Base-by-base conservation (phyloP, 2,888 invertebrate species). In the Ennomos erosarius region DNA sequence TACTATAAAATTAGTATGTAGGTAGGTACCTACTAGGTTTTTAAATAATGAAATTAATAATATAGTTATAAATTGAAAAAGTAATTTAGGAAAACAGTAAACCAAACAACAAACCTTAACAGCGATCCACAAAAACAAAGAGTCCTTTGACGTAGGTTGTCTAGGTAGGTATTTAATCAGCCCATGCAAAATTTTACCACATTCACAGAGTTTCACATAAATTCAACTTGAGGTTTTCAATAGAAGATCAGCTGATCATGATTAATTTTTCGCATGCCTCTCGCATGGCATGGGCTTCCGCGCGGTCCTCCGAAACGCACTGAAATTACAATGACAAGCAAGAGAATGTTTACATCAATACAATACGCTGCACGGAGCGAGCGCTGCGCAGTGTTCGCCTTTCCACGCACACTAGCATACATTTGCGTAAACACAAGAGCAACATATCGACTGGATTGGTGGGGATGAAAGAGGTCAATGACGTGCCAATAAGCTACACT, bases 301-400 rank as follows among this genome's bases (percentile, higher is more conserved):
- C 81, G 78, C 82, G 78, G 76, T 81, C 79, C 74, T 81, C 16
- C 78, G 75, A 83, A 87, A 85, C 85, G 84, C 84, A 88, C 88
- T 88, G 87, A 84, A 90, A 87, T 26, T 75, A 77, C 78, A 85
- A 82, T 86, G 85, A 85, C 86, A 86, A 83, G 80, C 16, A 16
- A 16, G 16, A 76, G 81, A 84, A 84, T 89, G 88, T 90, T 90
- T 88, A 90, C 89, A 88, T 88, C 85, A 85, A 87, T 88, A 88
- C 85, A 85, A 87, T 88, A 88, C 80, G 76, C 71, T 81, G 82
- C 55, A 87, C 84, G 82, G 81, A 67, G n/a, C n/a, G n/a, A n/a
- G n/a, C n/a, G n/a, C n/a, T n/a, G n/a, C 82, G 82, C 72, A 78
- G 73, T 71, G 65, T 65, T 76, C 76, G 72, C 69, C 74, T 75